Percentiles rank a stretch among this genome's conserved stretches.
These are phyloP conservation scores for Penaeus vannamei DNA, from an alignment of 1,140 invertebrate species.

Conservation along the genomic window DNA sequence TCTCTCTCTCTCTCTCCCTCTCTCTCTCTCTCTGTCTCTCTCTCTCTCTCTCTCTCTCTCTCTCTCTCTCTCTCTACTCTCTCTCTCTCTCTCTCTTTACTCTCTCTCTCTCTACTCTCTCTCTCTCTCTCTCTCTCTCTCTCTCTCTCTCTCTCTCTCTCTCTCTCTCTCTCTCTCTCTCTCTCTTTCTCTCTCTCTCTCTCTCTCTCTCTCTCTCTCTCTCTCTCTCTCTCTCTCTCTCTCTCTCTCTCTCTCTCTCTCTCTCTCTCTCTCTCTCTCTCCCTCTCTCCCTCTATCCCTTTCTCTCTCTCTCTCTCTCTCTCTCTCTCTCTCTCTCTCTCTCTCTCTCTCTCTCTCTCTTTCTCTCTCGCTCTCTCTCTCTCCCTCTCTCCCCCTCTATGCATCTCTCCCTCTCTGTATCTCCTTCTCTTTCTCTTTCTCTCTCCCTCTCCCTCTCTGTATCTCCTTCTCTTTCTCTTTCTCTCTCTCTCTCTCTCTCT, in stretches of 20 bases:
- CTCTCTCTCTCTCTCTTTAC: too few species aligned
- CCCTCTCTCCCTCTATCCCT: too few species aligned
- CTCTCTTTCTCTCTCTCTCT: slow-evolving; percentile 25
- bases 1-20: too few species aligned
- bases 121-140: not conserved
- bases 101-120: too few species aligned
- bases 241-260: not conserved
- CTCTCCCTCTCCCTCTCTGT: not conserved
- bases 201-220: not conserved
- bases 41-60: too few species aligned
- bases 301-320: too few species aligned
- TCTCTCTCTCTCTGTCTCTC: too few species aligned
- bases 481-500: slow-evolving; percentile 41
- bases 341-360: not conserved
- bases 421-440: not conserved
- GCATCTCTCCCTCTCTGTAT: not conserved
- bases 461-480: not conserved
- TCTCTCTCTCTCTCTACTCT: too few species aligned
- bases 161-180: not conserved
- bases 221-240: not conserved
- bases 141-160: not conserved
- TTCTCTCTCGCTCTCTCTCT: slow-evolving; percentile 26
- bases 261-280: not conserved
- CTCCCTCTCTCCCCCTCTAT: not conserved
- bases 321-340: too few species aligned